Conservation (phyloP, 1,140 invertebrate species). For the Drosophila setifemur region DNA sequence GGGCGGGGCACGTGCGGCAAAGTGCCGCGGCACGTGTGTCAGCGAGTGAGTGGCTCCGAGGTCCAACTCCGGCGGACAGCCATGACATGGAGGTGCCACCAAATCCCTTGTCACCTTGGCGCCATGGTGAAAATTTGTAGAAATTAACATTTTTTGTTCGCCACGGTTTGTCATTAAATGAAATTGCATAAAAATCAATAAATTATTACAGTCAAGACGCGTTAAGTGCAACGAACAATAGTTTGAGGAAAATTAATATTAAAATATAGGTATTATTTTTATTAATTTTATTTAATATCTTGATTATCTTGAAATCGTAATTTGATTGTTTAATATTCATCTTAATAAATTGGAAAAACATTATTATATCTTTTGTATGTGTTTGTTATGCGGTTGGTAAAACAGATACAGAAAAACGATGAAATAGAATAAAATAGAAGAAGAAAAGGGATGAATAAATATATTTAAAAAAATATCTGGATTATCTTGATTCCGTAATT, state of each 20-base stretch:
- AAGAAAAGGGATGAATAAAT: no score
- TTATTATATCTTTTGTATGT: no score
- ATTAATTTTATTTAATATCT: neutral
- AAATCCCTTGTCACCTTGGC: slow-evolving; percentile 47
- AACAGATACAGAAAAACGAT: no score
- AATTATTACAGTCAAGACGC: slow-evolving; percentile 4
- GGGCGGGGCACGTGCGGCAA: slow-evolving; percentile 64
- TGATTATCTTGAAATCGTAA: no score
- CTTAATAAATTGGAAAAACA: no score
- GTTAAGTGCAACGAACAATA: neutral
- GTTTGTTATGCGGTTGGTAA: no score
- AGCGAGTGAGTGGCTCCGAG: slow-evolving; percentile 10
- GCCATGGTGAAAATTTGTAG: slow-evolving; percentile 79
- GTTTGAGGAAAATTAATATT: neutral
- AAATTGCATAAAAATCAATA: slow-evolving; percentile 80
- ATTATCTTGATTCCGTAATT: no score
- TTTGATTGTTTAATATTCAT: no score
- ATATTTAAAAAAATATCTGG: no score
- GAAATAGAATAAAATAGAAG: no score
- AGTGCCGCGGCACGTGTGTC: slow-evolving; percentile 54
- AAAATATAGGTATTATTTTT: neutral
- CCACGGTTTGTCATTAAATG: slow-evolving; percentile 66
- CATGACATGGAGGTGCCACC: slow-evolving; percentile 35
- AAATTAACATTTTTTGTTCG: slow-evolving; percentile 73
- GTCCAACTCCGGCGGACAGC: slow-evolving; percentile 13